Conservation (phyloP, 2,888 invertebrate species). For the Pandemis corylana region DNA sequence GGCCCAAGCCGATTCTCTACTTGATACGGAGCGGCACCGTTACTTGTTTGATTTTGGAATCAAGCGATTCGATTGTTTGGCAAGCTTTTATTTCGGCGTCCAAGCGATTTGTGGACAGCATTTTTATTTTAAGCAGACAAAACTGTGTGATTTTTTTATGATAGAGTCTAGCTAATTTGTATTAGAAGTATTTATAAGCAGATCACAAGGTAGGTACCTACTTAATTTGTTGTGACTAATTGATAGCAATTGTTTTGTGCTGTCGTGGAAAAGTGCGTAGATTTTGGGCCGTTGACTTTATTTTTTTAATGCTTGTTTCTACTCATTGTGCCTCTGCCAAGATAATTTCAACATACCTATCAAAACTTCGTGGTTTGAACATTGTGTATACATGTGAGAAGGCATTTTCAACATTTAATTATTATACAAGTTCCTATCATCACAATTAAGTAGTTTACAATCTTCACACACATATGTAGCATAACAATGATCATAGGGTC, state of each 20-base stretch:
- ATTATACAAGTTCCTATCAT: not conserved
- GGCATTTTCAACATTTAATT: not conserved
- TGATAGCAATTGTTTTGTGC: too few species aligned
- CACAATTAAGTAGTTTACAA: not conserved
- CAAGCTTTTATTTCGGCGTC: not conserved
- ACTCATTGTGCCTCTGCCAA: too few species aligned
- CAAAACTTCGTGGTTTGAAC: too few species aligned
- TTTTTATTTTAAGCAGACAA: not conserved
- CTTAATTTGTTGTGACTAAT: too few species aligned
- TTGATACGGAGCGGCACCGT: constrained; percentile 36
- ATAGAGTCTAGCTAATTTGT: too few species aligned
- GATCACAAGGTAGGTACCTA: too few species aligned
- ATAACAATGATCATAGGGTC: not conserved
- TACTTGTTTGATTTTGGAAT: constrained; percentile 40
- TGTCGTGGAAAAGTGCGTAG: too few species aligned
- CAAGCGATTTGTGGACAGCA: not conserved
- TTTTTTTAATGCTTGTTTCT: too few species aligned
- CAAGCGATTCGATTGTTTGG: constrained; percentile 9
- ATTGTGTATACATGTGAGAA: too few species aligned
- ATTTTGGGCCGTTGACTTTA: too few species aligned
- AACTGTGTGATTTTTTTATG: not conserved
- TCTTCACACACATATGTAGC: not conserved
- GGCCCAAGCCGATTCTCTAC: constrained; percentile 32
- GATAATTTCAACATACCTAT: too few species aligned
- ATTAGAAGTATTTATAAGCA: too few species aligned